Evolutionary conservation across 2,797 vertebrate species (phyloP).

Genomic region (Hippoglossus hippoglossus): DNA sequence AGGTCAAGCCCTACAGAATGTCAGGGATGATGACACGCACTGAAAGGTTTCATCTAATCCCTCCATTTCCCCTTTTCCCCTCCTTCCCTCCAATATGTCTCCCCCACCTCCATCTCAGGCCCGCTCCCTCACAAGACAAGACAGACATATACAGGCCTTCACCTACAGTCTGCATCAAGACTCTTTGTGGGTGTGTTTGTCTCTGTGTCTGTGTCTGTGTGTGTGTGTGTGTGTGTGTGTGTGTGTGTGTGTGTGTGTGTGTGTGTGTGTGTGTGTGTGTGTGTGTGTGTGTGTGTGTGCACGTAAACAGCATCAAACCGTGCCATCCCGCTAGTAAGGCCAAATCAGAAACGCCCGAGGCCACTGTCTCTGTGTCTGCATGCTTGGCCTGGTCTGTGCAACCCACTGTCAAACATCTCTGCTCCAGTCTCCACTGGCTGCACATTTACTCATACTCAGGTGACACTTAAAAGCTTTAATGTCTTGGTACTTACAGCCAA

Average conservation of each 20-base stretch:
- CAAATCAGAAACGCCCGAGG: constrained; percentile 72
- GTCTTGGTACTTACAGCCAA: background rate
- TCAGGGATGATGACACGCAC: constrained; percentile 84
- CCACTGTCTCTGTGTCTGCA: constrained; percentile 65
- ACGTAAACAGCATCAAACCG: constrained; percentile 60
- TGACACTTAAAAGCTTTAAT: background rate
- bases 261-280: constrained; percentile 30
- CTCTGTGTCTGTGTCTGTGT: constrained; percentile 30
- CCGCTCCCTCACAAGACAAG: constrained; percentile 71
- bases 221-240: constrained; percentile 38
- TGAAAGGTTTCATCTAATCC: constrained; percentile 85
- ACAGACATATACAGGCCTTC: constrained; percentile 78
- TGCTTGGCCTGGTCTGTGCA: constrained; percentile 65
- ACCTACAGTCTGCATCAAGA: constrained; percentile 75
- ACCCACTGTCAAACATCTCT: constrained; percentile 65
- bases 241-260: constrained; percentile 27
- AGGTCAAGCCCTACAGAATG: constrained; percentile 87
- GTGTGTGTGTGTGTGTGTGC: constrained; percentile 34
- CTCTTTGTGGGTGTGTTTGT: constrained; percentile 38
- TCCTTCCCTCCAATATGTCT: constrained; percentile 65
- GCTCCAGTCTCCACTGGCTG: constrained; percentile 42
- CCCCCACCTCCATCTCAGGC: constrained; percentile 61
- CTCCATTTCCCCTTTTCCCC: constrained; percentile 75
- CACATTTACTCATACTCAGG: constrained; percentile 27
- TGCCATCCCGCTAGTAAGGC: constrained; percentile 66